Evolutionary conservation across 2,113 vertebrate genomes (phyloP), one percentile per base, ranked within the genome.

Genomic region (Vimba vimba): DNA sequence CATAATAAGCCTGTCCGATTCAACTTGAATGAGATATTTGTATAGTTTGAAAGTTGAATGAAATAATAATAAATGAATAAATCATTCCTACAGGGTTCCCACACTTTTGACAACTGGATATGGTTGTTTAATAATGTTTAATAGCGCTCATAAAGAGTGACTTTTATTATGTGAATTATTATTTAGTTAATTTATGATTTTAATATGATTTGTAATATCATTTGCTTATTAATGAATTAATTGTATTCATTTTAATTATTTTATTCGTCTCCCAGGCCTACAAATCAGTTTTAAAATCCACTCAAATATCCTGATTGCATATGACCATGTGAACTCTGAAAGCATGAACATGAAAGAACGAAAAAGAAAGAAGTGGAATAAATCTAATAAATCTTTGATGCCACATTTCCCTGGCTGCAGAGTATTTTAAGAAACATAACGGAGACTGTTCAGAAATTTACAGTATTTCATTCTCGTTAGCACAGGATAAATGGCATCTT

Each of bases 341-440:
- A 62, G 55, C 60, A 15, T 15, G 33, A 60, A 25, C 25, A 50
- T 50, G 77, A 62, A 36, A 39, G 55, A 25, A 9, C 2, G 9
- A 57, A 60, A 57, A 62, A 43, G 47, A 74, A 74, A 47, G 71
- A 50, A 75, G 73, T 75, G 77, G 55, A 79, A 79, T n/a, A 79
- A 25, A 79, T 62, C 33, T 43, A 79, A 39, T 39, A 79, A 79
- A 79, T 79, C 77, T 39, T 60, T 79, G 57, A 60, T 62, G 57
- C 30, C 15, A 39, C 10, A 43, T 79, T 59, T 60, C 33, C n/a
- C 12, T n/a, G 55, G 19, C 52, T 79, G 52, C n/a, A 27, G 39
- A 74, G 43, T 74, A 47, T 50, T 75, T 75, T 75, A 79, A 79
- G 57, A 39, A 62, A 39, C 55, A n/a, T 79, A 55, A 17, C 9